Evolutionary conservation across 2,888 invertebrate genomes (phyloP).

Genomic region (Cheilosia scutellata): DNA sequence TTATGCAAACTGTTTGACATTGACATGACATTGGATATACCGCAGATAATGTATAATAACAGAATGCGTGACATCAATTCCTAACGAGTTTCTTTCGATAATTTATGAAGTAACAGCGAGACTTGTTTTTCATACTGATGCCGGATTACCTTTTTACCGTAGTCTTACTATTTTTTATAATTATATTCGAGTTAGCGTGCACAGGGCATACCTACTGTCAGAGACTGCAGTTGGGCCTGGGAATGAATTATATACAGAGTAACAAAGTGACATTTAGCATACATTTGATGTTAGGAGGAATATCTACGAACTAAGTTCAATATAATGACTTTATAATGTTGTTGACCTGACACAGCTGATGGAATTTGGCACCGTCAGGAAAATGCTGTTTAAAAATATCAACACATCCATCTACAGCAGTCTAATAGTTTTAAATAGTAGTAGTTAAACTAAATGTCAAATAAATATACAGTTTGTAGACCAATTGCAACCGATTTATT

Average conservation of each 20-base stretch:
- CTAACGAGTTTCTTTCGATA: conserved; percentile 30
- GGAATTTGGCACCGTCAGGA: too few species aligned
- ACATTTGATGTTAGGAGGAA: too few species aligned
- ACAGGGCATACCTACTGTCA: not conserved
- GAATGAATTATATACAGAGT: not conserved
- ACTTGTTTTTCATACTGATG: conserved; percentile 3
- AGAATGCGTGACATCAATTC: conserved; percentile 39
- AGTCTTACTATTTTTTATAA: not conserved
- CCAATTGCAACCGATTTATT: too few species aligned
- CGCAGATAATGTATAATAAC: not conserved
- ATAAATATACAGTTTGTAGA: too few species aligned
- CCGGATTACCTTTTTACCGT: conserved; percentile 2
- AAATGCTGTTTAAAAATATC: too few species aligned
- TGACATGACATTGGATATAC: conserved; percentile 33
- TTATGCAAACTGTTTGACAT: conserved; percentile 10
- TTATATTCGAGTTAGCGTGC: not conserved
- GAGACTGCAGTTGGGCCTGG: not conserved
- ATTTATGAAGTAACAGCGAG: conserved; percentile 26
- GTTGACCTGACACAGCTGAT: too few species aligned
- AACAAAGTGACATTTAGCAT: not conserved
- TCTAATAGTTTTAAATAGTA: too few species aligned
- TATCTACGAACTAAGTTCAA: too few species aligned
- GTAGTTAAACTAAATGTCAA: too few species aligned
- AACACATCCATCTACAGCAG: too few species aligned
- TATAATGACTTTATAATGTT: too few species aligned